Percentiles rank a stretch among this genome's conserved stretches.
Evolutionary conservation across 2,113 vertebrate species (phyloP).

Genomic region (Numida meleagris): DNA sequence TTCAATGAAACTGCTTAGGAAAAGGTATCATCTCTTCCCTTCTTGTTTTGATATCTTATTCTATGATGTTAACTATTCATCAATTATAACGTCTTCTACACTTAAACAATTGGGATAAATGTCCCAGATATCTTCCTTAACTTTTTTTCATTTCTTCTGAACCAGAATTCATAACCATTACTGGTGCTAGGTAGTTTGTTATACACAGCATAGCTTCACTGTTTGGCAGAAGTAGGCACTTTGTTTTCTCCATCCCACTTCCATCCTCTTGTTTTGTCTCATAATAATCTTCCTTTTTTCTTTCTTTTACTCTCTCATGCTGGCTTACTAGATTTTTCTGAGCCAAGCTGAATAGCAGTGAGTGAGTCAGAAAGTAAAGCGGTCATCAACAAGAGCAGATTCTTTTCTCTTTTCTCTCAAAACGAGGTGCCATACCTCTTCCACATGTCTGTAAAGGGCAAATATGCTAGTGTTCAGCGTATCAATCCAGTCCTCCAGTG

Average conservation of each 20-base stretch:
- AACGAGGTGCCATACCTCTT: neutral
- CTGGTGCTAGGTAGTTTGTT: neutral
- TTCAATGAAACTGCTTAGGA: neutral
- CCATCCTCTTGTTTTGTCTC: neutral
- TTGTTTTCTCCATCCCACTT: neutral
- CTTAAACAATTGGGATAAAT: neutral
- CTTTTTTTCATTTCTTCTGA: neutral
- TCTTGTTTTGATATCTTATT: neutral
- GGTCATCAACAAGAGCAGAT: neutral
- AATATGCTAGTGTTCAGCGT: neutral
- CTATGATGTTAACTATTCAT: neutral
- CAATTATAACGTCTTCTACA: neutral
- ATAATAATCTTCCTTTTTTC: neutral
- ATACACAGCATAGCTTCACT: neutral
- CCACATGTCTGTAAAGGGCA: neutral
- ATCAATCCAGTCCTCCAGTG: neutral
- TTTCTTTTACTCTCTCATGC: neutral
- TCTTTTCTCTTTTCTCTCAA: neutral
- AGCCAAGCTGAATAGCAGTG: neutral
- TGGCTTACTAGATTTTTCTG: neutral
- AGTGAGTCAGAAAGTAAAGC: neutral
- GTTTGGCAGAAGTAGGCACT: neutral
- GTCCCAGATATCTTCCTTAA: neutral
- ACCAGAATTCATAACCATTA: neutral
- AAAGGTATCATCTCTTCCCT: neutral